Base-by-base conservation (phyloP, 2,888 invertebrate genomes). In the Drosophila basisetae region DNA sequence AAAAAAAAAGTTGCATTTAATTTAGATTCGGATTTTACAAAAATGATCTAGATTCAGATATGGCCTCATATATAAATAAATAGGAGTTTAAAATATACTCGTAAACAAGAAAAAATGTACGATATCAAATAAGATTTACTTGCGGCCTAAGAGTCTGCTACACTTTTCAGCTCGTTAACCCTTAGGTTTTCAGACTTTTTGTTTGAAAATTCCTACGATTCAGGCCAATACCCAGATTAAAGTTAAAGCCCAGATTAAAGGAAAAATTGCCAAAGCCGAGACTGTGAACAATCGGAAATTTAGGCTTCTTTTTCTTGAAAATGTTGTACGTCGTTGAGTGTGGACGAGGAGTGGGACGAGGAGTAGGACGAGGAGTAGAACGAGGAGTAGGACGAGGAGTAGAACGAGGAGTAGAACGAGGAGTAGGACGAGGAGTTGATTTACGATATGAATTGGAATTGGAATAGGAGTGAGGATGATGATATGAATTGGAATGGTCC, bases 221-320 rank as follows among this genome's bases (percentile, higher is more conserved):
- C 31, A 31, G 4, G 16, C 47, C 47, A 28, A 75, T 85, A 59
- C 65, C 76, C 13, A 81, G 33, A 54, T 78, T 66, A 43, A 91
- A 74, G 50, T 89, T 88, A 10, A 84, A 78, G 6, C 81, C 89
- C 7, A 91, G 52, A 62, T 61, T 72, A 5, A 90, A 66, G 0
- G 84, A 79, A 4, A 90, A 22, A 71, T 82, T 84, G 1, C 87
- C 82, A 43, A 89, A 64, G 2, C 84, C 84, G 37, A 78, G 30
- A 18, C 74, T 78, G 18, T 73, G 64, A 11, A 43, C 49, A 0
- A 70, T 18, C 0, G 78, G 78, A 33, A 58, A 55, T 10, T 72
- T 66, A 0, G 54, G 68, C 47, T 60, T 73, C 55, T 88, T 86
- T 6, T 78, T 83, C 37, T 76, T 82, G 11, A 62, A 11, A 1